Conservation (phyloP, 2,113 vertebrate genomes). For the Benitochromis conjunctus region DNA sequence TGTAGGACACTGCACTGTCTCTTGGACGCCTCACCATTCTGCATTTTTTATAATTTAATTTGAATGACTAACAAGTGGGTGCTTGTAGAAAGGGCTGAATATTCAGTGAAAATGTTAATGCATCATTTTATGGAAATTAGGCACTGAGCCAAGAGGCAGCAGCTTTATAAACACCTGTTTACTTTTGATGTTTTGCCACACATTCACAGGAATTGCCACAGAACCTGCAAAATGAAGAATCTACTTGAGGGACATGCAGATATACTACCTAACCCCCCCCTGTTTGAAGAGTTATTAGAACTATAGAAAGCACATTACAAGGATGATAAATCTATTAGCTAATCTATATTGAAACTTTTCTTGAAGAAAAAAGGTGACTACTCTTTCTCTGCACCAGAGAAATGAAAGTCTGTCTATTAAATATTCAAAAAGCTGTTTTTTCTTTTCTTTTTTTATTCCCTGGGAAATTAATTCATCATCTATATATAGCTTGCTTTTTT, state of each 20-base stretch:
- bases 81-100: constrained; percentile 43
- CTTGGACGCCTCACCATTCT: constrained; percentile 25
- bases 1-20: constrained; percentile 47
- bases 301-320: neutral
- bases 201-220: neutral
- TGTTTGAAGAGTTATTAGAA: neutral
- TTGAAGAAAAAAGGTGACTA: constrained; percentile 16
- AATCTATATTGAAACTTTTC: constrained; percentile 24
- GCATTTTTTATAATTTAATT: constrained; percentile 58
- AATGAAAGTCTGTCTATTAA: constrained; percentile 52
- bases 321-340: constrained; percentile 18
- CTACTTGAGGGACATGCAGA: neutral
- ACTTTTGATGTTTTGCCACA: constrained; percentile 49
- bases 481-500: constrained; percentile 68
- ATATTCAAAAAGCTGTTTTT: constrained; percentile 64
- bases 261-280: neutral
- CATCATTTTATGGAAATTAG: constrained; percentile 62
- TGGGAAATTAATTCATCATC: constrained; percentile 54
- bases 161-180: constrained; percentile 63
- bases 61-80: constrained; percentile 59
- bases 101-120: constrained; percentile 67
- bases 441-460: no score
- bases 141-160: constrained; percentile 29
- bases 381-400: constrained; percentile 30
- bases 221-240: neutral